Base-by-base conservation (phyloP, 2,888 invertebrate genomes). In the Tiphia femorata region DNA sequence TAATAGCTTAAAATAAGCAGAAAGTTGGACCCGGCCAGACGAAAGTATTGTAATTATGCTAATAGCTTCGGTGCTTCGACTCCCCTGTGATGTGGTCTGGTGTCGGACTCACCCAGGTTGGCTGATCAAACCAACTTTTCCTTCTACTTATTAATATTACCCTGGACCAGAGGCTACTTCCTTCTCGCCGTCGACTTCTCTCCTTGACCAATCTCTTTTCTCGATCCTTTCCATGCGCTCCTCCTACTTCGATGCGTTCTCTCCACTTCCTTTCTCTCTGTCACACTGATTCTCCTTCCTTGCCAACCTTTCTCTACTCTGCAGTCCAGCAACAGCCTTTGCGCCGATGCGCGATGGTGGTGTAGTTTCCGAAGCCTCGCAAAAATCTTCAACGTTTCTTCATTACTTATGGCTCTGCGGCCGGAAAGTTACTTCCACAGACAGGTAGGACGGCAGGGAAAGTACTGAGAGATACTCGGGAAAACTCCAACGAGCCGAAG, bases 1-100 rank as follows among this genome's bases (percentile, higher is more conserved):
- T 64, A 58, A 67, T 61, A 64, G 62, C 48, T 63, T 64, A 62
- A 81, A 80, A 81, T 81, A 81, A 81, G 78, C 79, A 77, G 76
- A 78, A 79, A 80, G 78, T 79, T 77, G 78, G 73, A 73, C 71
- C 54, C 69, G 73, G 58, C 70, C 75, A 75, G 76, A 78, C 73
- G 75, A 75, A 78, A 76, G 81, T 81, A 82, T 82, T 81, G 80
- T 82, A 82, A 82, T 82, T 82, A 82, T 81, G 81, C 82, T 82
- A 82, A 82, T 79, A 82, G 82, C 82, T 77, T 77, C 73, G 74
- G 73, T 64, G 73, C 67, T 75, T 73, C 63, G 67, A 75, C 62
- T 66, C 61, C 66, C 67, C 78, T 80, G 79, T 80, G 82, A 81
- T 81, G 81, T 80, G 82, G 67, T 66, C 68, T 63, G 63, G 62